Conservation (phyloP, 2,113 vertebrate species). For the Murina feae region DNA sequence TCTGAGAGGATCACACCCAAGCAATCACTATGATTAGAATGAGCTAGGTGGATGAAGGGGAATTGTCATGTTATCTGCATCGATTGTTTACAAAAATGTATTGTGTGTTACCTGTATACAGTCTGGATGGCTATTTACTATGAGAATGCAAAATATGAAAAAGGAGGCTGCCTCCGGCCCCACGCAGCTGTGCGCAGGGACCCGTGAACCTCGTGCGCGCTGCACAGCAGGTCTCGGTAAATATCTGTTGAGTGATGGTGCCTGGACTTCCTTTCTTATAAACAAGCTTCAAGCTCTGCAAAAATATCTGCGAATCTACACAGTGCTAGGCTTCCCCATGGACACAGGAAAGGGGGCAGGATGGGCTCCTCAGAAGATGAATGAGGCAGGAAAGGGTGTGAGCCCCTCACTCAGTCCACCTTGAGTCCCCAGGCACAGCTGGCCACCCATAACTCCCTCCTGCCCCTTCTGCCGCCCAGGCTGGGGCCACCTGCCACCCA, state of each 20-base stretch:
- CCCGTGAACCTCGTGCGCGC: neutral
- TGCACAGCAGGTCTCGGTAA: neutral
- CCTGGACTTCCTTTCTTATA: constrained; percentile 19
- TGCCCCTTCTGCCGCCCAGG: neutral
- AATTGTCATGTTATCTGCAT: neutral
- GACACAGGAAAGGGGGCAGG: neutral
- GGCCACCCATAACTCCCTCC: neutral
- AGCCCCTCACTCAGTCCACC: neutral
- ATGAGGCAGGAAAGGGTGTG: neutral
- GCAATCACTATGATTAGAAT: neutral
- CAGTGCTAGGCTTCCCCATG: neutral
- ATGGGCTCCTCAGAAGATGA: neutral
- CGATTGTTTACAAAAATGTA: neutral
- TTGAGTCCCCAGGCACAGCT: neutral
- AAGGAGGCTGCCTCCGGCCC: neutral
- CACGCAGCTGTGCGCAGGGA: rapidly evolving
- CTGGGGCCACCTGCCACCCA: no score
- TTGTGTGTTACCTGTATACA: neutral
- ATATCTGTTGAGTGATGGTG: neutral
- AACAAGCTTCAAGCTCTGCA: neutral
- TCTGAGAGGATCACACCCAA: neutral
- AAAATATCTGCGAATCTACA: neutral
- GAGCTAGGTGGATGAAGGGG: neutral
- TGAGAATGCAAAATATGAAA: constrained; percentile 15
- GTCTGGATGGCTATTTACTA: neutral